Percentiles rank a stretch among this genome's conserved stretches.
Evolutionary conservation across 23 tunicate species (phyloP).

Genomic region (Botrylloides violaceus): DNA sequence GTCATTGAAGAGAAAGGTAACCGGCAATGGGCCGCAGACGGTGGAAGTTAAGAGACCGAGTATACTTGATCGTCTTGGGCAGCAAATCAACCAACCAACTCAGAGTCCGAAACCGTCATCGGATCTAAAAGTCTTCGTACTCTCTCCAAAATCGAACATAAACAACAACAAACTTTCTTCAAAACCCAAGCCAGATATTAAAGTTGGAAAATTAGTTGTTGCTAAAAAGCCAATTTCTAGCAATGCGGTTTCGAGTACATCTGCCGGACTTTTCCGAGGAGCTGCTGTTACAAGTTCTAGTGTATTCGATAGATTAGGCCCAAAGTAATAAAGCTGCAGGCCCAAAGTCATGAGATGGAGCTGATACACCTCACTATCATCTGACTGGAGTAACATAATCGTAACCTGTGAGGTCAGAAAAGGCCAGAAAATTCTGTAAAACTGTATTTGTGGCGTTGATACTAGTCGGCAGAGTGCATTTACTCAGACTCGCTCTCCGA

Average conservation of each 20-base stretch:
- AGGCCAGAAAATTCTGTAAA: too few species aligned
- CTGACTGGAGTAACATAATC: too few species aligned
- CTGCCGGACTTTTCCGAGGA: constrained; percentile 59
- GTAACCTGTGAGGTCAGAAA: too few species aligned
- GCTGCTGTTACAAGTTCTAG: constrained; percentile 18
- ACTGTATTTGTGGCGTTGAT: too few species aligned
- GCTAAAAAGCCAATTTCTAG: constrained; percentile 49
- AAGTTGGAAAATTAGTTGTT: neutral
- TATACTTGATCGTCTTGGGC: constrained; percentile 14
- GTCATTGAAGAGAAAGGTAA: neutral
- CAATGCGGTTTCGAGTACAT: constrained; percentile 54
- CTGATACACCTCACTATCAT: too few species aligned
- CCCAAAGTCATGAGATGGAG: too few species aligned
- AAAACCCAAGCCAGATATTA: neutral
- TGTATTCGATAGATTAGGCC: constrained; percentile 39
- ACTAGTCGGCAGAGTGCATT: too few species aligned
- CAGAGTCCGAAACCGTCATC: neutral
- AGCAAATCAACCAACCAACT: neutral
- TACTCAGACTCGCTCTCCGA: too few species aligned
- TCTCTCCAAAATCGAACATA: neutral
- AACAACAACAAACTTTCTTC: neutral
- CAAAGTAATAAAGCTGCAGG: constrained; percentile 9
- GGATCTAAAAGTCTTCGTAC: neutral
- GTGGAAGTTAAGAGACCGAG: neutral
- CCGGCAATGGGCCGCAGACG: neutral